phyloP scores from a whole-genome alignment of 2,113 vertebrate species.

The Syrrhaptes paradoxus region DNA sequence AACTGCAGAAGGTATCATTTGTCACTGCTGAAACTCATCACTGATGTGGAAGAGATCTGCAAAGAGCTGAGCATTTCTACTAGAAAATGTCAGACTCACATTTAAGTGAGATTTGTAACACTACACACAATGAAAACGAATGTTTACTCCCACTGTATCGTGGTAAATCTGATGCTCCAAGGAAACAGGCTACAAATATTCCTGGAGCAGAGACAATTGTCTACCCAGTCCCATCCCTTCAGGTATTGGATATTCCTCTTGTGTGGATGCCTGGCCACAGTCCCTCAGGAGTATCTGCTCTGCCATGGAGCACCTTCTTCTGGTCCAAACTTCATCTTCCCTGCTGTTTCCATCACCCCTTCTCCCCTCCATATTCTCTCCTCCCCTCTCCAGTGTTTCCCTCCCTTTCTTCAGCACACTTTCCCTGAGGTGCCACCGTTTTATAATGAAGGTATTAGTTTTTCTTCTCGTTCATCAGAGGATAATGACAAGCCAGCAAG shows the following conservation, averaged over 20 bases:
- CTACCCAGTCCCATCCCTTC: background rate
- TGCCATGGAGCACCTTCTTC: background rate
- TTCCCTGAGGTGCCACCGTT: rapidly evolving
- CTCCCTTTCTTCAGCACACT: background rate
- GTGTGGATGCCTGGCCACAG: rapidly evolving
- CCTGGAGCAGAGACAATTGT: background rate
- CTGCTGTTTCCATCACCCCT: background rate
- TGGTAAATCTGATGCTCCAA: background rate
- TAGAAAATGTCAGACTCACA: background rate
- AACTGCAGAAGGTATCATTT: slow-evolving; percentile 28
- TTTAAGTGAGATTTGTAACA: slow-evolving; percentile 21
- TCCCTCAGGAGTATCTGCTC: background rate
- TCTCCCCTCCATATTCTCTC: background rate
- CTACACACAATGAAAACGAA: background rate
- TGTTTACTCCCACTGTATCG: background rate
- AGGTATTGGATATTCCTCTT: background rate
- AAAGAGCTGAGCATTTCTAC: background rate
- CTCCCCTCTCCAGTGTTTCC: background rate
- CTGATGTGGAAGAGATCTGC: background rate
- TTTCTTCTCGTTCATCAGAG: background rate
- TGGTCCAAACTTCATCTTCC: background rate
- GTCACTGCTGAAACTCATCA: slow-evolving; percentile 40
- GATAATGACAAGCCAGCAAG: background rate
- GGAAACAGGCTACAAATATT: background rate
- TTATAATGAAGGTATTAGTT: background rate